Evolutionary conservation across 2,797 vertebrate genomes (phyloP).

Genomic region (Syngnathus rostellatus): DNA sequence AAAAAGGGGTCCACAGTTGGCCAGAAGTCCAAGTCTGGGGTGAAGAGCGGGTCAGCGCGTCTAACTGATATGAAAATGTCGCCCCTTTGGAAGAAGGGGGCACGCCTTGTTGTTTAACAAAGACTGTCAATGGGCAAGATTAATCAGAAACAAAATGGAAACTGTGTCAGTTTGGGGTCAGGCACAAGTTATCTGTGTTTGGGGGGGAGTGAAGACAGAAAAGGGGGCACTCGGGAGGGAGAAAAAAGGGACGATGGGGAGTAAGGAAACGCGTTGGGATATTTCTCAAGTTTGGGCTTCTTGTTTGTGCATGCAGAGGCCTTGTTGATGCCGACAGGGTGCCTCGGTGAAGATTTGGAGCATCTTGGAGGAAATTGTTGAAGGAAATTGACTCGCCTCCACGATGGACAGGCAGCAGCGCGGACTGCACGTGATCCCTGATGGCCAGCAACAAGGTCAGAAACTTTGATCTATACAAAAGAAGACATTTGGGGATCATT

Average conservation of each 20-base stretch:
- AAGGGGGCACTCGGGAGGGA: slow-evolving; percentile 7
- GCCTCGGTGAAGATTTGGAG: slow-evolving; percentile 40
- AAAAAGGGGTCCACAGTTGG: slow-evolving; percentile 64
- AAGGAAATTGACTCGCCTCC: slow-evolving; percentile 35
- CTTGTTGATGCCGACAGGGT: slow-evolving; percentile 52
- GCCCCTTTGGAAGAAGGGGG: slow-evolving; percentile 84
- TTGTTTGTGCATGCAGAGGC: slow-evolving; percentile 54
- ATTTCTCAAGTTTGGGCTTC: slow-evolving; percentile 65
- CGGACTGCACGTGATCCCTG: slow-evolving; percentile 40
- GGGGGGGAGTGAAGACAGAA: slow-evolving; percentile 42
- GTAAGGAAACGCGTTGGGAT: slow-evolving; percentile 44
- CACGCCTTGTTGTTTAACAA: slow-evolving; percentile 99
- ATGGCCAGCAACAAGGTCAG: slow-evolving; percentile 47
- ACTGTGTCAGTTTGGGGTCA: slow-evolving; percentile 97
- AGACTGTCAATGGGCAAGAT: slow-evolving; percentile 99
- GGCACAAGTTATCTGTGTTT: slow-evolving; percentile 81
- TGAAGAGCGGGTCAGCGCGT: slow-evolving; percentile 98
- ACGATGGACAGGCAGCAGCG: slow-evolving; percentile 37
- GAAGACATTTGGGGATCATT: not conserved
- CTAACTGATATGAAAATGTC: slow-evolving; percentile 99
- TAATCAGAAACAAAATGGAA: slow-evolving; percentile 99
- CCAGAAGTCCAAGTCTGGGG: slow-evolving; percentile 97
- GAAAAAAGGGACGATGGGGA: slow-evolving; percentile 14
- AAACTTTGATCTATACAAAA: not conserved
- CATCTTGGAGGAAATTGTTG: slow-evolving; percentile 37